Evolutionary conservation across 2,888 invertebrate genomes (phyloP), one percentile per base, ranked within the genome.

Genomic region (Hirtodrosophila alboralis): DNA sequence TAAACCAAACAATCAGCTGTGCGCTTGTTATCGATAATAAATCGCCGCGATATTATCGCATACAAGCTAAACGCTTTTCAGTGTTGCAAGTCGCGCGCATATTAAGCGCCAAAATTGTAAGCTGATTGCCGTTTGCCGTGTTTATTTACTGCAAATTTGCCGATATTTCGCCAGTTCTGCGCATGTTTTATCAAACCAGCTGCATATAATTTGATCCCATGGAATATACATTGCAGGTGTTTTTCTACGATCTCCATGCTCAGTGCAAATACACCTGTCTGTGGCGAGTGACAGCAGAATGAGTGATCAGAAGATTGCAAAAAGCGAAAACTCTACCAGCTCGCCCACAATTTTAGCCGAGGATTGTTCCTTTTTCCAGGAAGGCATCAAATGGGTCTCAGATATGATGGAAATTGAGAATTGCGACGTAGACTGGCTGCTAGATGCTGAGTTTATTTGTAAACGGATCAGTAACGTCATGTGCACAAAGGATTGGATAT

Each of bases 311-410:
- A 47, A 48, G 21, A 44, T 68, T 51, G 13, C 14, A 1, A 59
- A 52, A 52, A 18, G 9, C 31, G 67, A 61, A 5, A 14, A 18
- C 1, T 8, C 40, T 3, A n/a, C 7, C 4, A 31, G 7, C n/a
- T 51, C 43, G 1, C 16, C 53, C 1, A 7, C 38, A 12, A 14
- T 43, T 10, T 10, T 52, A n/a, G 63, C 81, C 0, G 63, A 70
- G 18, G 61, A 56, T 0, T 59, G 60, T 12, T 45, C 45, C 4
- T 27, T 38, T 5, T 80, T 76, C 23, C 70, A 74, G 3, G 78
- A 70, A 4, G 78, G 81, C 43, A 81, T 76, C 13, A 80, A 74
- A 47, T 52, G 63, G 44, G 45, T 80, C 3, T 66, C 75, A 0
- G 61, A 81, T 16, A 7, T 52, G 4, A 74, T 66, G 43, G 78